A percentile compares a stretch with the other conserved stretches of the same genome.
phyloP scores from a whole-genome alignment of 2,888 invertebrate species.

The Oscheius onirici region DNA sequence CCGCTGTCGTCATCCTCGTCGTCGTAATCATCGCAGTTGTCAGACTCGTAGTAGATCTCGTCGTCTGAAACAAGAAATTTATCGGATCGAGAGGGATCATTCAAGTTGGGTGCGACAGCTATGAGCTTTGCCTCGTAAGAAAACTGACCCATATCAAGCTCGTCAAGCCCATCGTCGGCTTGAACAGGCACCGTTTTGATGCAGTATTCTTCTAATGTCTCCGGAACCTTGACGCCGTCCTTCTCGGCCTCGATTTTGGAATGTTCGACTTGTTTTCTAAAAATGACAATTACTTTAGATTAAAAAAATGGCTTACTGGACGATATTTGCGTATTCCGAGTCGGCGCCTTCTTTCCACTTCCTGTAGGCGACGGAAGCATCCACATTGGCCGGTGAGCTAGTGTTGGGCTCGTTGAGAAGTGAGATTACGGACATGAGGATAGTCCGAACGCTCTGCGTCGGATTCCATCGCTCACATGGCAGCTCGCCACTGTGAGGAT shows the following conservation, averaged over 20 bases:
- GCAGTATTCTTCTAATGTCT: slow-evolving; percentile 97
- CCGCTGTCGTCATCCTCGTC: slow-evolving; percentile 69
- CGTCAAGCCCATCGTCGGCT: slow-evolving; percentile 84
- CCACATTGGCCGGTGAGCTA: slow-evolving; percentile 98
- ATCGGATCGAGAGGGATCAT: neutral
- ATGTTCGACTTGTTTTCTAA: slow-evolving; percentile 93
- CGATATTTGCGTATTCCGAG: slow-evolving; percentile 98
- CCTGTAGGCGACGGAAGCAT: slow-evolving; percentile 98
- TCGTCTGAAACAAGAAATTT: slow-evolving; percentile 35
- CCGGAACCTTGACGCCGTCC: slow-evolving; percentile 94
- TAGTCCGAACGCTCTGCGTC: slow-evolving; percentile 94
- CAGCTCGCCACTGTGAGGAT: slow-evolving; percentile 97
- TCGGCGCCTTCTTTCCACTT: slow-evolving; percentile 90
- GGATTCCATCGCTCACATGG: slow-evolving; percentile 99
- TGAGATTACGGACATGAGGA: slow-evolving; percentile 96
- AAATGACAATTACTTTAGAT: neutral
- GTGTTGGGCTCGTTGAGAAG: slow-evolving; percentile 99
- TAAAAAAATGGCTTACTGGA: slow-evolving; percentile 72
- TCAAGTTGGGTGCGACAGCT: neutral
- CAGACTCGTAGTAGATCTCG: slow-evolving; percentile 57
- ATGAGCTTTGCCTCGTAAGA: too few relatives aligned
- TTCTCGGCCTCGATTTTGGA: slow-evolving; percentile 93
- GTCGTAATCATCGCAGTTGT: slow-evolving; percentile 40
- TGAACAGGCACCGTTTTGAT: slow-evolving; percentile 87
- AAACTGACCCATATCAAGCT: slow-evolving; percentile 93